Percentiles rank a stretch among this genome's conserved stretches.
phyloP scores from a whole-genome alignment of 2,797 vertebrate species.

The Nyctibius grandis region DNA sequence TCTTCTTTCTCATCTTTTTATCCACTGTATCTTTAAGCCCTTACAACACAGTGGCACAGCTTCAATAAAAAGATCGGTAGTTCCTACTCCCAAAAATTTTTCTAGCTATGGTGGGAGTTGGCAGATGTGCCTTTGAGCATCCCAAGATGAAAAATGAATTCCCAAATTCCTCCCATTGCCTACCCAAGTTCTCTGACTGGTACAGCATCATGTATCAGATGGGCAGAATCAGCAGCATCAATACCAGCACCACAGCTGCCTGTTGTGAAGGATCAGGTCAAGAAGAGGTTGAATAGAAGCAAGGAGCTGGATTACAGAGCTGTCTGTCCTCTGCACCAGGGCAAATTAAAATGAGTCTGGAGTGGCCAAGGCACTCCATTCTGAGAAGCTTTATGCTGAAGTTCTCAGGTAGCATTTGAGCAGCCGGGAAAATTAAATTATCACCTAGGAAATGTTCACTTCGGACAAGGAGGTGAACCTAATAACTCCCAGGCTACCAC shows the following conservation, averaged over 20 bases:
- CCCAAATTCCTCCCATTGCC: not conserved
- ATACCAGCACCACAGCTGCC: not conserved
- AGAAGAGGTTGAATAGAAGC: not conserved
- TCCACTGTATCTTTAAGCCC: not conserved
- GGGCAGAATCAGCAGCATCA: not conserved
- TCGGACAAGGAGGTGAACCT: not conserved
- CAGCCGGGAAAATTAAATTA: not conserved
- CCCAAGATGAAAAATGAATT: not conserved
- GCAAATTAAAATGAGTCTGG: not conserved
- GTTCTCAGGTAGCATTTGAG: not conserved
- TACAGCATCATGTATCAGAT: not conserved
- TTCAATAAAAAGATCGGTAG: not conserved
- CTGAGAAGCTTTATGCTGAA: not conserved
- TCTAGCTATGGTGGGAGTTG: not conserved
- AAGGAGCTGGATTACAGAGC: not conserved
- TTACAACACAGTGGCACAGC: not conserved
- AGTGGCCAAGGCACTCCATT: not conserved
- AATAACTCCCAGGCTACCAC: not conserved
- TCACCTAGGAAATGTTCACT: not conserved
- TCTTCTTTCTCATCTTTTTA: not conserved
- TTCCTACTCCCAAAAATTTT: not conserved
- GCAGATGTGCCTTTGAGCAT: not conserved
- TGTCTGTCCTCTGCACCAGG: not conserved
- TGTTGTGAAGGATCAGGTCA: not conserved
- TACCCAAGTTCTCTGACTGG: not conserved